Evolutionary conservation across 30 jellyfish, hydroid and myxozoan genomes (phyloP), one percentile per base, ranked within the genome.

Genomic region (Aurelia sp.): DNA sequence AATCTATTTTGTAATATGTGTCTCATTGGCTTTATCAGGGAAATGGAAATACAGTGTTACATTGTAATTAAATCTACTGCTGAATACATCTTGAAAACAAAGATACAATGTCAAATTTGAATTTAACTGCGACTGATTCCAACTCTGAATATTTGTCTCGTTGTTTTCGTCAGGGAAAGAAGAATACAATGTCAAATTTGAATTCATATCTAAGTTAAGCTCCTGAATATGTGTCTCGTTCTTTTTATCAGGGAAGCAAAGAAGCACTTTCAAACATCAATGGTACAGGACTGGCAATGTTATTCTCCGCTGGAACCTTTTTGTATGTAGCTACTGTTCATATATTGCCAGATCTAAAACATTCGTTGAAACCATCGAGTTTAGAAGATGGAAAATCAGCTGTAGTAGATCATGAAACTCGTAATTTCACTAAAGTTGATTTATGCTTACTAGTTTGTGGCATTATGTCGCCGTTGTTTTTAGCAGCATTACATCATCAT

Each of bases 241-340:
- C 55, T 60, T 86, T 30, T 53, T 85, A 73, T 17, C 78, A 94
- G 99, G 96, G 96, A 18, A 87, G 97, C 89, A 94, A 94, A 82
- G 97, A 94, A 57, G 96, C 94, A 13, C 78, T 94, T 15, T 51
- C 94, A 22, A 67, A 81, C 13, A 68, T 81, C 60, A 94, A 94
- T 65, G 99, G 91, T 16, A 94, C 99, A 15, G 97, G 99, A 31
- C 87, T 94, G 20, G 91, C 99, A 40, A 94, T 94, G 99, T 85
- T 94, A 67, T 88, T 94, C 57, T 94, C 99, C 5, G 99, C 99
- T 3, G 99, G 99, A 31, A 94, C 99, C 59, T 94, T 94, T 76
- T 84, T 94, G 50, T 94, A 94, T 76, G 99, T 94, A 51, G 99
- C 99, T n/a, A 94, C 99, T 5, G 99, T 94, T 8, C 99, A 94